These are phyloP conservation scores for Apodemia zela DNA, from an alignment of 2,888 invertebrate species.

Conservation along the genomic window DNA sequence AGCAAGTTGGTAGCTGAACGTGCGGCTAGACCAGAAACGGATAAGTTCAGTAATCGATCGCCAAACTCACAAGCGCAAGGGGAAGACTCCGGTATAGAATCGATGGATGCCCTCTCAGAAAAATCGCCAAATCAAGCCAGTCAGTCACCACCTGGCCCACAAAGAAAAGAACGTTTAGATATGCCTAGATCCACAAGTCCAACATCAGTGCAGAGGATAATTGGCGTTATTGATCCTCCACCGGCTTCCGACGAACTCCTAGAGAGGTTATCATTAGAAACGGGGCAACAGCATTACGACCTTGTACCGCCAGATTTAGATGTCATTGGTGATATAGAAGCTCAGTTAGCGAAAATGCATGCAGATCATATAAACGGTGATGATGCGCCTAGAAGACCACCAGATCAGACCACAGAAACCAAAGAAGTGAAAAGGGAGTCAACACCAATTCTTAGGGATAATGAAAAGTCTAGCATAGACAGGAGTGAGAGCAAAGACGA, in stretches of 20 bases:
- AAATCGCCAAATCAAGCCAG: constrained; percentile 94
- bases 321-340: constrained; percentile 84
- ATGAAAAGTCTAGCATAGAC: constrained; percentile 35
- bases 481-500: constrained; percentile 32
- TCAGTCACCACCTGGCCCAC: constrained; percentile 83
- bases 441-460: constrained; percentile 48
- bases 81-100: constrained; percentile 95
- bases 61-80: constrained; percentile 82
- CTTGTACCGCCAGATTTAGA: constrained; percentile 68
- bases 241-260: constrained; percentile 56
- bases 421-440: constrained; percentile 53
- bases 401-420: constrained; percentile 34
- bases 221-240: constrained; percentile 56
- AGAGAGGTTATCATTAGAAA: constrained; percentile 48
- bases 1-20: constrained; percentile 79
- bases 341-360: constrained; percentile 85
- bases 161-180: constrained; percentile 65
- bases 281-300: constrained; percentile 53
- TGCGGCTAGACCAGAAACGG: constrained; percentile 44
- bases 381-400: constrained; percentile 47
- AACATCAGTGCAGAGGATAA: constrained; percentile 70
- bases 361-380: constrained; percentile 66
- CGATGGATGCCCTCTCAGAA: constrained; percentile 96
- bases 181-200: constrained; percentile 68
- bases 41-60: constrained; percentile 66